These are phyloP conservation scores for Sphaerodactylus townsendi DNA, from an alignment of 2,113 vertebrate genomes.

Conservation along the genomic window DNA sequence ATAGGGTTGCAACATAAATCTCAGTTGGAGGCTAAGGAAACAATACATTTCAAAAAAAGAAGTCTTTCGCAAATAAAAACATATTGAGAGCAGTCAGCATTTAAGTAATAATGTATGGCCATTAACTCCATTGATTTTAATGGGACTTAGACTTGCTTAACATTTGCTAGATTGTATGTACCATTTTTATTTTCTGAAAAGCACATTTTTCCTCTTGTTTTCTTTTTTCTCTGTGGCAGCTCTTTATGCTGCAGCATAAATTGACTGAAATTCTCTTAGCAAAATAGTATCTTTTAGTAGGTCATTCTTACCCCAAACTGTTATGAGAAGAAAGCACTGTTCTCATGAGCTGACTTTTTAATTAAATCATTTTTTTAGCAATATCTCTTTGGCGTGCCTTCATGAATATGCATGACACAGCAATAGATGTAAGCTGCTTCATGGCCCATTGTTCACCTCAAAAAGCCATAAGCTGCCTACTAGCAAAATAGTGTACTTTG, in stretches of 20 bases:
- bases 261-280: slow-evolving; percentile 58
- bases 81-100: neutral
- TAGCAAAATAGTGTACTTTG: slow-evolving; percentile 33
- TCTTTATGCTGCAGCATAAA: slow-evolving; percentile 30
- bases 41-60: neutral
- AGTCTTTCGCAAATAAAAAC: neutral
- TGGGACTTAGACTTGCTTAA: neutral
- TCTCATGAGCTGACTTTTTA: slow-evolving; percentile 63
- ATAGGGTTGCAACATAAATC: neutral
- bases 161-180: slow-evolving; percentile 12
- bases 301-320: slow-evolving; percentile 59
- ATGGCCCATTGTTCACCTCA: slow-evolving; percentile 49
- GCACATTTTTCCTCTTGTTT: slow-evolving; percentile 13
- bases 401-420: slow-evolving; percentile 60
- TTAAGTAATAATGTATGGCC: neutral
- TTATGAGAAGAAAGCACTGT: slow-evolving; percentile 46
- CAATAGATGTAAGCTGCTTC: slow-evolving; percentile 47
- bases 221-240: slow-evolving; percentile 34
- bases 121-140: neutral
- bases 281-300: slow-evolving; percentile 64
- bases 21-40: neutral
- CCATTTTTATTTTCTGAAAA: neutral
- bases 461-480: slow-evolving; percentile 53
- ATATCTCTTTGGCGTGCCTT: slow-evolving; percentile 57
- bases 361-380: slow-evolving; percentile 61